Percentiles rank a stretch among this genome's conserved stretches.
phyloP scores from a whole-genome alignment of 2,113 vertebrate species.

The Eidolon helvum region DNA sequence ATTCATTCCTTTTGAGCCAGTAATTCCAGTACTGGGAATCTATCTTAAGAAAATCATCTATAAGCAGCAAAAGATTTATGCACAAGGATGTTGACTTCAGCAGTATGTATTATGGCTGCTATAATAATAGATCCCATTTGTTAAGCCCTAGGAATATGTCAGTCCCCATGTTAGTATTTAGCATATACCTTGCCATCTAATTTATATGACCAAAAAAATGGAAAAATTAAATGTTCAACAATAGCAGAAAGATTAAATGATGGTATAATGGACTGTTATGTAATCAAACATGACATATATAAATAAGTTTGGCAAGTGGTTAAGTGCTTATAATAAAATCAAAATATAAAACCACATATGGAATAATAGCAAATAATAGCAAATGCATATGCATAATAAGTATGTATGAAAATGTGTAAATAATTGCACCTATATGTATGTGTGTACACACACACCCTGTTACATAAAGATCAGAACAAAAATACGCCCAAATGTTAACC shows the following conservation, averaged over 20 bases:
- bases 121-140: slow-evolving; percentile 37
- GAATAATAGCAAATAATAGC: background rate
- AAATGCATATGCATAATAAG: background rate
- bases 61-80: slow-evolving; percentile 39
- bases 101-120: background rate
- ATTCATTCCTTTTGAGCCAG: background rate
- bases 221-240: slow-evolving; percentile 27
- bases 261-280: background rate
- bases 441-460: background rate
- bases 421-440: background rate
- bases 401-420: background rate
- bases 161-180: background rate
- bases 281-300: slow-evolving; percentile 1
- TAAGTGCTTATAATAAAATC: slow-evolving; percentile 33
- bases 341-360: background rate
- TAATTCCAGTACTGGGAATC: background rate
- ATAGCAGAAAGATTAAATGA: slow-evolving; percentile 18
- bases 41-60: slow-evolving; percentile 30
- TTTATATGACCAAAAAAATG: slow-evolving; percentile 36
- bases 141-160: slow-evolving; percentile 8
- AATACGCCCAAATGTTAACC: background rate
- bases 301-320: slow-evolving; percentile 26
- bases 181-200: slow-evolving; percentile 8
- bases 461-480: background rate
- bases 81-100: slow-evolving; percentile 17